Percentiles rank a stretch among this genome's conserved stretches.
Evolutionary conservation across 2,113 vertebrate species (phyloP).

Genomic region (Nansenia antarctica): DNA sequence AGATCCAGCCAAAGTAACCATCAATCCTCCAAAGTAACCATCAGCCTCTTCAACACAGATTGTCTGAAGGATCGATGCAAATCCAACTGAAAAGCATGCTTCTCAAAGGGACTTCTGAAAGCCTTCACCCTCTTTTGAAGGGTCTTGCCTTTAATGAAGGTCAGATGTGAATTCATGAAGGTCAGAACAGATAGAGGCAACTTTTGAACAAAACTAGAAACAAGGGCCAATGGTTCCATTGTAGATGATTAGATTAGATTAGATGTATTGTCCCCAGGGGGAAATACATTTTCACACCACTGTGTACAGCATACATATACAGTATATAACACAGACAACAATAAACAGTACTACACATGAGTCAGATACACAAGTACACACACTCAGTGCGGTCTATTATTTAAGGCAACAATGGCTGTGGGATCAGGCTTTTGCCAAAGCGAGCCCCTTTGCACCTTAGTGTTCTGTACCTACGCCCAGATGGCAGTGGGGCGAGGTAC

Average conservation of each 20-base stretch:
- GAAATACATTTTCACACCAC: too few species aligned
- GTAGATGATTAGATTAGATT: neutral
- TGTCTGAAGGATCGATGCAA: constrained; percentile 2
- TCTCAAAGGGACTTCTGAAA: constrained; percentile 15
- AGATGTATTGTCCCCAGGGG: too few species aligned
- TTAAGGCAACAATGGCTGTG: too few species aligned
- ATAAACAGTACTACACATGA: too few species aligned
- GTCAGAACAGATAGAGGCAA: neutral
- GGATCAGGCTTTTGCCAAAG: too few species aligned
- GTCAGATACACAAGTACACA: too few species aligned
- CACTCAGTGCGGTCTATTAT: too few species aligned
- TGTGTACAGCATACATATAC: too few species aligned
- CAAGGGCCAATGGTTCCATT: neutral
- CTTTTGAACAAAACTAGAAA: neutral
- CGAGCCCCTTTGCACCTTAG: too few species aligned
- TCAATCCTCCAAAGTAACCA: constrained; percentile 21
- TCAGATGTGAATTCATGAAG: neutral
- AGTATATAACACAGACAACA: too few species aligned
- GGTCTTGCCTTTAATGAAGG: constrained; percentile 28
- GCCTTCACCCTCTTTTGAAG: constrained; percentile 7
- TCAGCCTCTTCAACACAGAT: constrained; percentile 9
- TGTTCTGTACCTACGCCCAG: too few species aligned
- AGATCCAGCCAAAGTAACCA: neutral
- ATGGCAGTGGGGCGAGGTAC: too few species aligned
- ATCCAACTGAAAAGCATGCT: constrained; percentile 16